phyloP scores from a whole-genome alignment of 2,888 invertebrate genomes.

The Agrilus cyanescens region DNA sequence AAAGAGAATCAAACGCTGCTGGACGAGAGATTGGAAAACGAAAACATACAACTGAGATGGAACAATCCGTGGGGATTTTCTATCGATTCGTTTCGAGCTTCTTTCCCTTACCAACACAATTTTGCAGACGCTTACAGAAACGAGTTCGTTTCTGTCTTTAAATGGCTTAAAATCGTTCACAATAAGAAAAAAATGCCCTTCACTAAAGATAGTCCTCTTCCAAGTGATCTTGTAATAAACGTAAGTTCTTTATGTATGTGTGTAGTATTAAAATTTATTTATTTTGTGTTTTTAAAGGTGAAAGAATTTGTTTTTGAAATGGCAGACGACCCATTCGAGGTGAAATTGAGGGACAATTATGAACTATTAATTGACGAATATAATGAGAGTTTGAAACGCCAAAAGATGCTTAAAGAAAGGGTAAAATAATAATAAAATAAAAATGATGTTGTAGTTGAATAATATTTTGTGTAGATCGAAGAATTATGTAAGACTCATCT shows the following conservation, averaged over 20 bases:
- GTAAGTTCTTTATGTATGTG: slow-evolving; percentile 36
- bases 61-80: slow-evolving; percentile 62
- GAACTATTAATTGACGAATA: slow-evolving; percentile 92
- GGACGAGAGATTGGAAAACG: slow-evolving; percentile 62
- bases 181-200: slow-evolving; percentile 55
- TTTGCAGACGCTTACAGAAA: slow-evolving; percentile 82
- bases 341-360: slow-evolving; percentile 89
- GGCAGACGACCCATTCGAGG: slow-evolving; percentile 97
- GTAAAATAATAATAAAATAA: slow-evolving; percentile 22
- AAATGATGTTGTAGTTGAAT: slow-evolving; percentile 2
- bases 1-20: slow-evolving; percentile 51
- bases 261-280: slow-evolving; percentile 1
- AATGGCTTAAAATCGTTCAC: slow-evolving; percentile 88
- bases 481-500: slow-evolving; percentile 74
- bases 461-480: slow-evolving; percentile 37
- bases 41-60: slow-evolving; percentile 55
- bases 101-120: slow-evolving; percentile 79
- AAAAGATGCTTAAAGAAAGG: slow-evolving; percentile 80
- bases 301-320: slow-evolving; percentile 84
- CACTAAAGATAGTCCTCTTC: slow-evolving; percentile 58
- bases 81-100: slow-evolving; percentile 52
- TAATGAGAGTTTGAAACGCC: slow-evolving; percentile 81
- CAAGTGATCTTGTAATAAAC: slow-evolving; percentile 82
- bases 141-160: slow-evolving; percentile 79
- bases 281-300: slow-evolving; percentile 41